These are phyloP conservation scores for Irena cyanogastra DNA, from an alignment of 2,113 vertebrate genomes.

Conservation along the genomic window DNA sequence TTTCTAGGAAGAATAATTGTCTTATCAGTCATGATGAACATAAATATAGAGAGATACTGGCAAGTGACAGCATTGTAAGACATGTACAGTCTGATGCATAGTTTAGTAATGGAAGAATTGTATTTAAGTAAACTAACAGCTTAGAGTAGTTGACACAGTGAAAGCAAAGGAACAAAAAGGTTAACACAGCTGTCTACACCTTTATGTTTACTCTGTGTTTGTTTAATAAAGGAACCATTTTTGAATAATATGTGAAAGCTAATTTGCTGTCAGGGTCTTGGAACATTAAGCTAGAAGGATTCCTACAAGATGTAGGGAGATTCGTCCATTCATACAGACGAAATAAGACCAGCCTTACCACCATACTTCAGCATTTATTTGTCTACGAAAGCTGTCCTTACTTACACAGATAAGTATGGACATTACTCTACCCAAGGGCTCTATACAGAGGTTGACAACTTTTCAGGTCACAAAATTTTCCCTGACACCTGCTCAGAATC, in stretches of 20 bases:
- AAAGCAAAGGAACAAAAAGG: background rate
- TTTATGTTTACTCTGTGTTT: background rate
- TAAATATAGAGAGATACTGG: background rate
- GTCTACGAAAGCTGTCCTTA: background rate
- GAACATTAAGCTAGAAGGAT: background rate
- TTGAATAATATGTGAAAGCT: background rate
- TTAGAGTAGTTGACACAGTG: background rate
- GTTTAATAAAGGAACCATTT: background rate
- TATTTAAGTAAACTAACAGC: background rate
- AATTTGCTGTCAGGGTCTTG: background rate
- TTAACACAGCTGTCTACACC: background rate
- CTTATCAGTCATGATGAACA: background rate
- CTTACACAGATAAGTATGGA: background rate
- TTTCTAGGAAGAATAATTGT: background rate
- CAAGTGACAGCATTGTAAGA: background rate
- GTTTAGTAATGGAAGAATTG: background rate
- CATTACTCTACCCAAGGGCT: rapidly evolving
- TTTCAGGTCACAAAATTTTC: background rate
- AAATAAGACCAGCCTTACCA: background rate
- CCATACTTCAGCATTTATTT: background rate
- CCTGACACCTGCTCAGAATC: background rate
- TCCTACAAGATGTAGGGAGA: background rate
- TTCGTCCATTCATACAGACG: background rate
- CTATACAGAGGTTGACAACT: background rate
- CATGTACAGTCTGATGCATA: background rate